Conservation (phyloP, 2,888 invertebrate species). For the Congeria kusceri region DNA sequence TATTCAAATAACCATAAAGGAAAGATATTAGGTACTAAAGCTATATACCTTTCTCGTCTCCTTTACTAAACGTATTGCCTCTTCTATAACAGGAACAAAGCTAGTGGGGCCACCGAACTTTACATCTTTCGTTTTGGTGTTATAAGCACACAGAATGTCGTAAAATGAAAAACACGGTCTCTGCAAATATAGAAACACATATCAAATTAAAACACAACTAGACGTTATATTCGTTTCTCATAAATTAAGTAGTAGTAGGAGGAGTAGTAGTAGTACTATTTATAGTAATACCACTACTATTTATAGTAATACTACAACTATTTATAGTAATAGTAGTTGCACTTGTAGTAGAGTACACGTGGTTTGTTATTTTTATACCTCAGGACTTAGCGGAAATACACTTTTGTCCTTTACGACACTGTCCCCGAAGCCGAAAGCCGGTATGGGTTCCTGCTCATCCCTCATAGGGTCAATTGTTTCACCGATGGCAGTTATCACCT, state of each 20-base stretch:
- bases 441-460: background rate
- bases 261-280: background rate
- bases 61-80: background rate
- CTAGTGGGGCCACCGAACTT: background rate
- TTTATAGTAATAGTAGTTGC: background rate
- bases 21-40: no score
- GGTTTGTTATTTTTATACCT: background rate
- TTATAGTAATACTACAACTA: background rate
- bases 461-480: slow-evolving; percentile 1
- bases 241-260: background rate
- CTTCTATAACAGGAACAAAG: background rate
- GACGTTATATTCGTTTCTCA: no score
- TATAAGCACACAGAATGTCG: background rate
- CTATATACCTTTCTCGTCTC: background rate
- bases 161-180: background rate
- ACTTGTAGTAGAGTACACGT: no score
- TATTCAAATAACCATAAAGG: no score
- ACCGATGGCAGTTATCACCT: background rate
- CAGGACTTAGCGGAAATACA: background rate
- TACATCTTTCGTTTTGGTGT: background rate
- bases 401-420: slow-evolving; percentile 1
- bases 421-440: background rate
- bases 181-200: background rate
- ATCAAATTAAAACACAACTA: no score
- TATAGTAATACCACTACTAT: background rate